phyloP scores from a whole-genome alignment of 1,140 invertebrate genomes.

The Agraylea sexmaculata region DNA sequence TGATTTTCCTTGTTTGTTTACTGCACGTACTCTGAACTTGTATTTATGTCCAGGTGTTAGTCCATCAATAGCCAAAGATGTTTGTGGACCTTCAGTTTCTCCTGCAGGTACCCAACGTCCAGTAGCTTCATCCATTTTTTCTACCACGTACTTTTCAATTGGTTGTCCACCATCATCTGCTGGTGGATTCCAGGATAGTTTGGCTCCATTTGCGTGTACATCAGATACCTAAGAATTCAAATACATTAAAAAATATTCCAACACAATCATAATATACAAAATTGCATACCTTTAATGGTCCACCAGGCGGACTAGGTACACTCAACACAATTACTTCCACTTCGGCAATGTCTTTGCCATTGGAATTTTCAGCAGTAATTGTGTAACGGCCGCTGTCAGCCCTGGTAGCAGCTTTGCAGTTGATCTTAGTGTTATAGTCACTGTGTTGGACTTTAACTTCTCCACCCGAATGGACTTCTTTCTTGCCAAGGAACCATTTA shows the following conservation, averaged over 20 bases:
- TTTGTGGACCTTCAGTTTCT: constrained; percentile 71
- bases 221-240: constrained; percentile 46
- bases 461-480: constrained; percentile 58
- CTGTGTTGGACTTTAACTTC: constrained; percentile 64
- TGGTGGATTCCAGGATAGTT: constrained; percentile 80
- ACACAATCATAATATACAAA: background rate
- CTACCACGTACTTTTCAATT: constrained; percentile 83
- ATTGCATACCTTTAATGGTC: constrained; percentile 63
- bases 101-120: constrained; percentile 88
- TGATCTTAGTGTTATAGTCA: constrained; percentile 86
- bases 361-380: constrained; percentile 84
- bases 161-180: constrained; percentile 82
- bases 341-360: constrained; percentile 83
- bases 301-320: constrained; percentile 79
- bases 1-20: constrained; percentile 92
- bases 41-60: constrained; percentile 86
- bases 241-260: background rate
- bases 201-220: constrained; percentile 74
- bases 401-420: constrained; percentile 72
- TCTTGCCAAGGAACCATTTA: constrained; percentile 70
- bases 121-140: constrained; percentile 88
- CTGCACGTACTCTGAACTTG: constrained; percentile 89
- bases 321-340: constrained; percentile 89
- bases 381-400: constrained; percentile 85
- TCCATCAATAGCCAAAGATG: constrained; percentile 60